These are phyloP conservation scores for Lochmaea crataegi DNA, from an alignment of 2,888 invertebrate species.

Conservation along the genomic window DNA sequence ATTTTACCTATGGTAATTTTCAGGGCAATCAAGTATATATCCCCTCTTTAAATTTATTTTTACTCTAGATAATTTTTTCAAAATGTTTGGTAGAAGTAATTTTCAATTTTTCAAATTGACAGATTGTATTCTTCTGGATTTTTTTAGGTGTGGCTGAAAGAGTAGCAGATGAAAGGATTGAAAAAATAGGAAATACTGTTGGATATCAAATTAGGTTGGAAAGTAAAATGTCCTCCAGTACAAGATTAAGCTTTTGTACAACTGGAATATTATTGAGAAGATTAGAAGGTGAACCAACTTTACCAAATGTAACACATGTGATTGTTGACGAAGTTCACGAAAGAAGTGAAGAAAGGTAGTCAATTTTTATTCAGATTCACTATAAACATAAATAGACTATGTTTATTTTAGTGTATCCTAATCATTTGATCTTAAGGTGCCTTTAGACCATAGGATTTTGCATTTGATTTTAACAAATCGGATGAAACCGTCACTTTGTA, in stretches of 20 bases:
- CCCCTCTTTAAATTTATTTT: too few species aligned
- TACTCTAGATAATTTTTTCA: neutral
- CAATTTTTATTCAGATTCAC: neutral
- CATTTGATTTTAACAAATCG: too few species aligned
- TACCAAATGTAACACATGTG: slow-evolving; percentile 84
- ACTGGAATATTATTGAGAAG: slow-evolving; percentile 90
- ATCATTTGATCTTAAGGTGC: too few species aligned
- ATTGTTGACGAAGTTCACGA: slow-evolving; percentile 95
- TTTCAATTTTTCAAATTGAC: neutral
- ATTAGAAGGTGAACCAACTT: slow-evolving; percentile 80
- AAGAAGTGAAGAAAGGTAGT: slow-evolving; percentile 82
- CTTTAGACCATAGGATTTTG: too few species aligned
- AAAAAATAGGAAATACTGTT: slow-evolving; percentile 76
- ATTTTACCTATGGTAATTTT: too few species aligned
- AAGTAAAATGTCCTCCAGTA: slow-evolving; percentile 80
- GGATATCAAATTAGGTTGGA: slow-evolving; percentile 83
- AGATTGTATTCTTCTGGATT: neutral
- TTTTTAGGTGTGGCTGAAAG: slow-evolving; percentile 81
- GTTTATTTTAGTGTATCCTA: too few species aligned
- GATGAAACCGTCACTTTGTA: too few species aligned
- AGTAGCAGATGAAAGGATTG: slow-evolving; percentile 87
- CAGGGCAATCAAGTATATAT: too few species aligned
- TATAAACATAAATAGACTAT: too few species aligned
- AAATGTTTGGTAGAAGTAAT: neutral
- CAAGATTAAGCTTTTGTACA: slow-evolving; percentile 91